Conservation (phyloP, 2,113 vertebrate species). For the Leiothrix lutea region DNA sequence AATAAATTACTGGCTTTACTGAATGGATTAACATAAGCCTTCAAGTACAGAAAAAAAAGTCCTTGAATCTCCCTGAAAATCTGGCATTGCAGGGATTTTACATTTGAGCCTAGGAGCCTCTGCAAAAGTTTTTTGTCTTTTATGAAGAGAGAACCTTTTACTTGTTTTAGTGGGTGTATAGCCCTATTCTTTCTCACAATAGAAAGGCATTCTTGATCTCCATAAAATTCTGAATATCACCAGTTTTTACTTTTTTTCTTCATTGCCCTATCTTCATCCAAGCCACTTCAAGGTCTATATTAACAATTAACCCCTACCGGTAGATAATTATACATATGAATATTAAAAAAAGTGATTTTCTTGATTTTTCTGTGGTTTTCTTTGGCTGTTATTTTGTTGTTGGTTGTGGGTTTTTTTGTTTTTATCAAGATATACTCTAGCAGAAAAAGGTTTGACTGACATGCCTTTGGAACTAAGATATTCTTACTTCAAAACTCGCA, state of each 20-base stretch:
- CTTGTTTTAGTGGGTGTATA: neutral
- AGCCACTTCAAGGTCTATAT: slow-evolving; percentile 2
- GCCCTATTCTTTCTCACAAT: neutral
- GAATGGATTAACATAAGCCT: slow-evolving; percentile 26
- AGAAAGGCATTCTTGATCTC: neutral
- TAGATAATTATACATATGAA: neutral
- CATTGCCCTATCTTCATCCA: neutral
- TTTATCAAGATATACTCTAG: neutral
- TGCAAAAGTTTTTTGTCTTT: neutral
- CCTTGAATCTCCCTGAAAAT: slow-evolving; percentile 1
- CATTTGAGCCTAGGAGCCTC: neutral
- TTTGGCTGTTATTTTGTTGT: neutral
- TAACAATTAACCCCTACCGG: neutral
- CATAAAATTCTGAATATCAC: neutral
- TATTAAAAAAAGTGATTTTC: neutral
- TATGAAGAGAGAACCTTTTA: neutral
- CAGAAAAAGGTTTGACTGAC: neutral
- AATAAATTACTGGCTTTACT: slow-evolving; percentile 40
- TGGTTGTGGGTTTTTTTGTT: fast-evolving
- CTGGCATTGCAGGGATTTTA: neutral
- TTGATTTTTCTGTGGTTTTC: neutral
- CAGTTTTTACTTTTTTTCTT: neutral
- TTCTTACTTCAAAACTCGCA: neutral
- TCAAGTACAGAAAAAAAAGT: neutral
- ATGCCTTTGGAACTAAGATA: neutral